phyloP scores from a whole-genome alignment of 2,888 invertebrate genomes.

The Amiota mariae region DNA sequence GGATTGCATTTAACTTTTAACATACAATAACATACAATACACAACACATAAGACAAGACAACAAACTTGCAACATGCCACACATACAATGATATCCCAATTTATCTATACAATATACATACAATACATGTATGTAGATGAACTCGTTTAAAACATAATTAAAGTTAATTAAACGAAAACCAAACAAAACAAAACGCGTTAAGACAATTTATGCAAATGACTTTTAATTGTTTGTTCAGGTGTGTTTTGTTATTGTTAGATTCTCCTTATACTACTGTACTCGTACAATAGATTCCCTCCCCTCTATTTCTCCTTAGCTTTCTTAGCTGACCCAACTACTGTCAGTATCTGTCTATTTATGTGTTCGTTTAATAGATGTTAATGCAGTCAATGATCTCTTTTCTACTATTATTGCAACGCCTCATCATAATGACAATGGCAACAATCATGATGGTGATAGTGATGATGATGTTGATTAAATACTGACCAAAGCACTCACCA shows the following conservation, averaged over 20 bases:
- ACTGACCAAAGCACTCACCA: too few relatives aligned
- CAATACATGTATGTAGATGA: not conserved
- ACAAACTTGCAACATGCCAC: not conserved
- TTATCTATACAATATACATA: too few relatives aligned
- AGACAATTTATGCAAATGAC: constrained; percentile 49
- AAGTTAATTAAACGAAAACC: constrained; percentile 54
- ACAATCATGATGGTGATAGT: constrained; percentile 35
- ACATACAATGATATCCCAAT: not conserved
- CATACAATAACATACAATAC: constrained; percentile 17
- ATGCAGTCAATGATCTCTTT: constrained; percentile 19
- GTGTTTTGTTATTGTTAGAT: constrained; percentile 1
- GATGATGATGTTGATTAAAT: too few relatives aligned
- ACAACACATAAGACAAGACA: constrained; percentile 13
- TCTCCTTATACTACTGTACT: too few relatives aligned
- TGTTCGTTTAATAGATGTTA: not conserved
- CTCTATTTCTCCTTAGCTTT: not conserved
- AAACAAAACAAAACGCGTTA: constrained; percentile 47
- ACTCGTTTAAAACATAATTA: constrained; percentile 41
- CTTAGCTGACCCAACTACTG: not conserved
- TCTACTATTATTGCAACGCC: constrained; percentile 29
- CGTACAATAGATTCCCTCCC: not conserved
- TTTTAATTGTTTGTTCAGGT: constrained; percentile 52
- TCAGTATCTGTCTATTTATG: not conserved
- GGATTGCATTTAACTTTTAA: constrained; percentile 19
- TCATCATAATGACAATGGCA: constrained; percentile 36